Percentiles rank a stretch among this genome's conserved stretches.
These are phyloP conservation scores for Trematomus loennbergii DNA, from an alignment of 2,113 vertebrate species.

Conservation along the genomic window DNA sequence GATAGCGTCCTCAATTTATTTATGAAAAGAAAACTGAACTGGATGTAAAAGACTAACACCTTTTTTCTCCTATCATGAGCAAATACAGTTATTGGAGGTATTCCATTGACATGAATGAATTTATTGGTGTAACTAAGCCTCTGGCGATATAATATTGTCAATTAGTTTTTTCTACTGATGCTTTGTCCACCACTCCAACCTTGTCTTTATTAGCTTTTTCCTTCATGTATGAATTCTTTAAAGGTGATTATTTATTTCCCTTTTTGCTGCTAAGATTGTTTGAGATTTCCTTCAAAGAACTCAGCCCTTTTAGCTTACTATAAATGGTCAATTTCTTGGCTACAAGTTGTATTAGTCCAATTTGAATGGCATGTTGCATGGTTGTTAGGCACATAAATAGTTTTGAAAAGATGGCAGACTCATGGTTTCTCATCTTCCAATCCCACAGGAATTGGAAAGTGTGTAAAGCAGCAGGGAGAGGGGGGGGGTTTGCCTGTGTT, in stretches of 20 bases:
- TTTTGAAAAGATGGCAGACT: neutral
- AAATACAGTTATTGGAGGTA: neutral
- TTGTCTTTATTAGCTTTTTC: neutral
- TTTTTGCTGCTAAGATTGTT: neutral
- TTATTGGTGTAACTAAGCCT: neutral
- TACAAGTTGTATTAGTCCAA: neutral
- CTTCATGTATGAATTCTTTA: neutral
- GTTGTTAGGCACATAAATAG: neutral
- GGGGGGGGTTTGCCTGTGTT: neutral
- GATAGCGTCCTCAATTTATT: neutral
- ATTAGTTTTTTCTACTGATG: neutral
- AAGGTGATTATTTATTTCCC: neutral
- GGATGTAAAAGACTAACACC: neutral
- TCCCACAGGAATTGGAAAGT: neutral
- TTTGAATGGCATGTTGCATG: neutral
- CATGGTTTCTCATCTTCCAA: constrained; percentile 1
- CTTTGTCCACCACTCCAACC: neutral
- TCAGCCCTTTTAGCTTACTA: neutral
- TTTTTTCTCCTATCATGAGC: neutral
- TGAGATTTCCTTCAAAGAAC: neutral
- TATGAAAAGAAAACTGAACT: neutral
- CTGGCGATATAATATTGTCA: neutral
- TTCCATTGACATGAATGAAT: neutral
- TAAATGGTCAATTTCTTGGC: neutral
- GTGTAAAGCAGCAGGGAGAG: neutral